Base-by-base conservation (phyloP, 2,113 vertebrate species). In the Hemiprocne comata region DNA sequence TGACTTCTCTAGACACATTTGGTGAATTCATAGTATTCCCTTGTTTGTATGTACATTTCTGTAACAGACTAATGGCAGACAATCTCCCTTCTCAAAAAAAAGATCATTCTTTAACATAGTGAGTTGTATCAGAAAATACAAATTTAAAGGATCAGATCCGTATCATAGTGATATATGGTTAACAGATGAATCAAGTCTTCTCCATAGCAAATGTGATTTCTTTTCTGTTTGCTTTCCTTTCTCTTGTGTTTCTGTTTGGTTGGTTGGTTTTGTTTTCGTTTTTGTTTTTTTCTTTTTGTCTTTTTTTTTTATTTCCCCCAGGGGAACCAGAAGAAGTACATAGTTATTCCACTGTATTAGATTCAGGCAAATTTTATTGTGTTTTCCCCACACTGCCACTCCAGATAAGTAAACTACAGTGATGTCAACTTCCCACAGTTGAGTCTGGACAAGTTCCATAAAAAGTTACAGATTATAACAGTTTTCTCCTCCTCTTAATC, bases 361-460 rank as follows among this genome's bases (percentile, higher is more conserved):
- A 36, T 18, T 48, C 23, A n/a, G 7, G 25, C 3, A 87, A 89
- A 55, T 64, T 64, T 84, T 34, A 14, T 7, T 69, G 8, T 48
- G 13, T 51, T 79, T 76, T 72, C 14, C n/a, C 7, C 9, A 15
- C 3, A 34, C 8, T 85, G 17, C 33, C 72, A 3, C 6, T 85
- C 51, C 7, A 11, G 36, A 33, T 24, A 76, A 50, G 9, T 70
- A 61, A 88, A 26, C 3, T 57, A 50, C 31, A 66, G 10, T 14
- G 10, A 55, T 36, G 9, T 54, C 6, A 2, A 29, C 13, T 34
- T 75, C 17, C 21, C 19, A 60, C 3, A 17, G 10, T 70, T 0
- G 0, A 54, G 3, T 67, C 38, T 82, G 7, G 17, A 1, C 44
- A 79, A 55, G 2, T 66, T 53, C 36, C 18, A n/a, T 66, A n/a